phyloP scores from a whole-genome alignment of 2,113 vertebrate genomes.

The Verasper variegatus region DNA sequence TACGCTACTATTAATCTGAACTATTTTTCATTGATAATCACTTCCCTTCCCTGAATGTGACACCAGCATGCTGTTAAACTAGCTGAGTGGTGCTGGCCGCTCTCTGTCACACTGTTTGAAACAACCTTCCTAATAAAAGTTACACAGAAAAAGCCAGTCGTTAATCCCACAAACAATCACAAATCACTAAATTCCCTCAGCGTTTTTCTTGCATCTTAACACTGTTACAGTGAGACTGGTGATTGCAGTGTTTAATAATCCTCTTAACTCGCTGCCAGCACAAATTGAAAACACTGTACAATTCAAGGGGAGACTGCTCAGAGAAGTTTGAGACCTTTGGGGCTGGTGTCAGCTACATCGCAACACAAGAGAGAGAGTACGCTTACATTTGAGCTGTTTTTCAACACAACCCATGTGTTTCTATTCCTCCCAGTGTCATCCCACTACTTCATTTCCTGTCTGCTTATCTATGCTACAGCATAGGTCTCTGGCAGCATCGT shows the following conservation, averaged over 20 bases:
- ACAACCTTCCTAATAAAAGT: conserved; percentile 17
- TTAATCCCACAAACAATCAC: conserved; percentile 66
- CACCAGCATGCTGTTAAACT: conserved; percentile 6
- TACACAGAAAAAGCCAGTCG: conserved; percentile 34
- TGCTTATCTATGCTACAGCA: conserved; percentile 46
- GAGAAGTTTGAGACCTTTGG: conserved; percentile 25
- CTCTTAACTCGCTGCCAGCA: conserved; percentile 58
- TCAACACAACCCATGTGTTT: conserved; percentile 22
- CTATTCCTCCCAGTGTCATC: neutral
- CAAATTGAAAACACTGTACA: conserved; percentile 40
- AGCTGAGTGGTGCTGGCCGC: neutral
- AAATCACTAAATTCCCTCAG: conserved; percentile 67
- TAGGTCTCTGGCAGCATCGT: conserved; percentile 24
- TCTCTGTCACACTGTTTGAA: conserved; percentile 12
- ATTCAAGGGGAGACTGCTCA: conserved; percentile 35
- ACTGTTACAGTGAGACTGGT: conserved; percentile 47
- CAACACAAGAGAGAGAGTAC: conserved; percentile 18
- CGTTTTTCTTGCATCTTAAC: conserved; percentile 59
- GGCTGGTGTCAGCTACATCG: conserved; percentile 4
- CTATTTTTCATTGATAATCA: neutral
- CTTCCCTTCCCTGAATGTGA: neutral
- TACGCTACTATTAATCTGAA: neutral
- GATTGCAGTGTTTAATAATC: conserved; percentile 65
- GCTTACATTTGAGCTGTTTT: conserved; percentile 18
- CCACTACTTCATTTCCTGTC: conserved; percentile 48